Base-by-base conservation (phyloP, 2,113 vertebrate species). In the Sinocyclocheilus maitianheensis region DNA sequence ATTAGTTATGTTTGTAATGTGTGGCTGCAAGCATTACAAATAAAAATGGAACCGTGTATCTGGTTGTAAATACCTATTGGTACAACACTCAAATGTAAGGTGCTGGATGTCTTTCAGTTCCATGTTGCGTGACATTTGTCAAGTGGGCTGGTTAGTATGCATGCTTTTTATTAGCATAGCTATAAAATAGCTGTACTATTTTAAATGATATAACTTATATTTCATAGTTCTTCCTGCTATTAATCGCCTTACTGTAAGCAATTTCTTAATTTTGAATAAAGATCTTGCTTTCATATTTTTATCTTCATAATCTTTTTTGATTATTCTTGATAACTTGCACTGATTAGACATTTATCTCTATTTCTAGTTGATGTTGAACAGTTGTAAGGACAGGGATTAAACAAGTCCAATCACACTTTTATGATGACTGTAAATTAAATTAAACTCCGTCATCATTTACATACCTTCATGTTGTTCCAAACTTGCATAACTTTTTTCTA, bases 1-100 rank as follows among this genome's bases (percentile, higher is more conserved):
- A 55, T 62, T 85, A 80, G 77, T 79, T 72, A 75, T 81, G 40
- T 72, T 81, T 79, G 80, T 81, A 81, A 74, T 74, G 67, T 85
- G 79, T 83, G 34, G 79, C 77, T 74, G 67, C 77, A 81, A 71
- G n/a, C 67, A 72, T 81, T 82, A 71, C 80, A 82, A 82, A 82
- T 71, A 82, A 82, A 82, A 82, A 55, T 34, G 43, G 43, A 67
- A 48, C 60, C 40, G 16, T 53, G 26, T 71, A 71, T 82, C 65
- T 69, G 46, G 63, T 82, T 34, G 46, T 34, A 46, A 82, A 82
- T 37, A 51, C 26, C 63, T 55, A 13, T 53, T 69, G 80, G 63
- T 34, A 53, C 4, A 71, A 51, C 4, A 14, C 1, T 69, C 43
- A 14, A 37, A 82, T 53, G 24, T 69, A 53, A 60, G 16, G 46